Evolutionary conservation across 1,140 invertebrate genomes (phyloP).

Genomic region (Tyrophagus putrescentiae): DNA sequence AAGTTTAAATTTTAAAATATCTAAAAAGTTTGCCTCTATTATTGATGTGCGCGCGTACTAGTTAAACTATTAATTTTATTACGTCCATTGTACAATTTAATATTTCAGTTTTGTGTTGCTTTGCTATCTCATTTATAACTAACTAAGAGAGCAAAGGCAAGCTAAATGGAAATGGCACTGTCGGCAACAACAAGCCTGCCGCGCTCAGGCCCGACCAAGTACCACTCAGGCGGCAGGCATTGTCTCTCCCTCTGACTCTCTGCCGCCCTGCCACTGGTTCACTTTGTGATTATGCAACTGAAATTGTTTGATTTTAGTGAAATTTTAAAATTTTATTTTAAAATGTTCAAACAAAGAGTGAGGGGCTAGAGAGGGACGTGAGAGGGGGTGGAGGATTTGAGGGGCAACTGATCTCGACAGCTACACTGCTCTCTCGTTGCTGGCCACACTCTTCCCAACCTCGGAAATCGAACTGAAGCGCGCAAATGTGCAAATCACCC

Average conservation of each 20-base stretch:
- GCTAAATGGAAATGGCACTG: conserved; percentile 8
- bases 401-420: no score
- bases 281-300: conserved; percentile 8
- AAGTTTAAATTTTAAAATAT: background rate
- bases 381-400: no score
- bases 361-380: no score
- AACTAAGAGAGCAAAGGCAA: conserved; percentile 7
- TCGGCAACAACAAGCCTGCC: background rate
- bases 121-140: conserved; percentile 5
- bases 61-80: conserved; percentile 7
- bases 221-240: no score
- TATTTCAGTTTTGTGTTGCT: conserved; percentile 1
- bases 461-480: background rate
- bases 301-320: conserved; percentile 15
- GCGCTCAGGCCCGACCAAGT: no score
- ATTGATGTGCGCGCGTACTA: background rate
- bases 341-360: conserved; percentile 14
- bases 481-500: conserved; percentile 13
- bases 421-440: no score
- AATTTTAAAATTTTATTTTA: conserved; percentile 16
- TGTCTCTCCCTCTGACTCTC: background rate
- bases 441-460: background rate
- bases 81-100: conserved; percentile 2
- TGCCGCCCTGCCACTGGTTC: conserved; percentile 1
- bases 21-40: background rate